Percentiles rank a stretch among this genome's conserved stretches.
These are phyloP conservation scores for Fulmarus glacialis DNA, from an alignment of 2,113 vertebrate genomes.

Conservation along the genomic window DNA sequence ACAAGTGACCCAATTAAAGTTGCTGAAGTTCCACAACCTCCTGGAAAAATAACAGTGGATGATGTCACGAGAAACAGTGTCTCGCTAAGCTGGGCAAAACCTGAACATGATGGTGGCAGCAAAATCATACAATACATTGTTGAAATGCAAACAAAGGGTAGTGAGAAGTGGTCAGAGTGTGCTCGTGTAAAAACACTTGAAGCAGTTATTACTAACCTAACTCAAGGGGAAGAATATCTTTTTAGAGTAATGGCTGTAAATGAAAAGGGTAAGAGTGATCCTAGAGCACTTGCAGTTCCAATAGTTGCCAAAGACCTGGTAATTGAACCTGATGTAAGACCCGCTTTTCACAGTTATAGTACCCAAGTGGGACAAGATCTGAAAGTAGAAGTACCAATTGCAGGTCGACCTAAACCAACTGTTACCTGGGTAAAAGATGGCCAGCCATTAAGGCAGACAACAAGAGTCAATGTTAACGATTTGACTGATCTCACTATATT, in stretches of 20 bases:
- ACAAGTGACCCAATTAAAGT: slow-evolving; percentile 91
- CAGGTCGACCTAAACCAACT: slow-evolving; percentile 92
- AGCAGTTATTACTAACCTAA: slow-evolving; percentile 87
- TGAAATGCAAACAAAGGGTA: slow-evolving; percentile 93
- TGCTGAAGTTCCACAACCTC: slow-evolving; percentile 95
- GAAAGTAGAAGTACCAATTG: slow-evolving; percentile 89
- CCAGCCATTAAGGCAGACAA: slow-evolving; percentile 89
- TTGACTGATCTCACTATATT: slow-evolving; percentile 81
- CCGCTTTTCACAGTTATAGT: slow-evolving; percentile 91
- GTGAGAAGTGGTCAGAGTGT: slow-evolving; percentile 92
- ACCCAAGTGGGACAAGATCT: slow-evolving; percentile 91
- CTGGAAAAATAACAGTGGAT: slow-evolving; percentile 90
- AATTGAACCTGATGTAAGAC: slow-evolving; percentile 92
- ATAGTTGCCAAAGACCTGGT: slow-evolving; percentile 93
- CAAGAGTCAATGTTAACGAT: slow-evolving; percentile 88
- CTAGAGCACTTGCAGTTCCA: slow-evolving; percentile 90
- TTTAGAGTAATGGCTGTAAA: slow-evolving; percentile 95
- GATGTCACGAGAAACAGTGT: slow-evolving; percentile 95
- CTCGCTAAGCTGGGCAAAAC: slow-evolving; percentile 93
- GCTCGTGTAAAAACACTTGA: slow-evolving; percentile 92
- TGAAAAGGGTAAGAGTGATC: slow-evolving; percentile 97
- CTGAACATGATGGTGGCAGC: slow-evolving; percentile 96
- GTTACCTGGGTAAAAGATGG: slow-evolving; percentile 92
- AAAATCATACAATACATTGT: slow-evolving; percentile 94
- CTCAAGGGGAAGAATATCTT: slow-evolving; percentile 92